phyloP scores from a whole-genome alignment of 2,888 invertebrate species.

The Coenonympha arcania region DNA sequence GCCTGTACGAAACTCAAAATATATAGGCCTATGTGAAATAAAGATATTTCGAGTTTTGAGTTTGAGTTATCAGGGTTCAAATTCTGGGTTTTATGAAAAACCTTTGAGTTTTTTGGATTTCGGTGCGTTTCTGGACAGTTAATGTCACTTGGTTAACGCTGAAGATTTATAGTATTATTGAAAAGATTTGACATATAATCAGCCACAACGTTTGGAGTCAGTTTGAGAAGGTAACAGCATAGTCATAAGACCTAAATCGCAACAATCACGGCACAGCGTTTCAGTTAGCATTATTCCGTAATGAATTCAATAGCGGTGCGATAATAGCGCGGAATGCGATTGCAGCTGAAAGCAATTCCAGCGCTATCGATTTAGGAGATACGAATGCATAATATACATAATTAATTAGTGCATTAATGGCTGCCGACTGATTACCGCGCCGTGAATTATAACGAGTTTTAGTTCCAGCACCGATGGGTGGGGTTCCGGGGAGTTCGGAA shows the following conservation, averaged over 20 bases:
- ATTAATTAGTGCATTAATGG: background rate
- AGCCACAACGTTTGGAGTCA: too few relatives aligned
- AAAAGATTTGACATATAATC: too few relatives aligned
- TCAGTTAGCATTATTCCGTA: slow-evolving; percentile 12
- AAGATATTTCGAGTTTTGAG: too few relatives aligned
- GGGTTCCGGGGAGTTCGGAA: too few relatives aligned
- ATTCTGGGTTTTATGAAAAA: too few relatives aligned
- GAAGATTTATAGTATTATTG: too few relatives aligned
- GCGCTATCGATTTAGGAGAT: slow-evolving; percentile 6
- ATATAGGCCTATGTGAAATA: too few relatives aligned
- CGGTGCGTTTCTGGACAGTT: too few relatives aligned
- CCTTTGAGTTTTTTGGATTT: too few relatives aligned
- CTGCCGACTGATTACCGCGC: background rate
- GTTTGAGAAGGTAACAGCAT: background rate
- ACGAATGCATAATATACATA: slow-evolving; percentile 1
- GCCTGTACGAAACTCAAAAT: too few relatives aligned
- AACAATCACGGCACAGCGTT: background rate
- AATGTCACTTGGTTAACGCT: too few relatives aligned
- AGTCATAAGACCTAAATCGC: background rate
- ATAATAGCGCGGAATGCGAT: slow-evolving; percentile 2
- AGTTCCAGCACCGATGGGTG: background rate
- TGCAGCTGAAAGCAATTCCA: slow-evolving; percentile 4
- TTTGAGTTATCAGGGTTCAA: too few relatives aligned
- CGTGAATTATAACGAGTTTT: background rate
- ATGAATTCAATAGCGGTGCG: slow-evolving; percentile 14